phyloP scores from a whole-genome alignment of 2,113 vertebrate species.

The Vanacampus margaritifer region DNA sequence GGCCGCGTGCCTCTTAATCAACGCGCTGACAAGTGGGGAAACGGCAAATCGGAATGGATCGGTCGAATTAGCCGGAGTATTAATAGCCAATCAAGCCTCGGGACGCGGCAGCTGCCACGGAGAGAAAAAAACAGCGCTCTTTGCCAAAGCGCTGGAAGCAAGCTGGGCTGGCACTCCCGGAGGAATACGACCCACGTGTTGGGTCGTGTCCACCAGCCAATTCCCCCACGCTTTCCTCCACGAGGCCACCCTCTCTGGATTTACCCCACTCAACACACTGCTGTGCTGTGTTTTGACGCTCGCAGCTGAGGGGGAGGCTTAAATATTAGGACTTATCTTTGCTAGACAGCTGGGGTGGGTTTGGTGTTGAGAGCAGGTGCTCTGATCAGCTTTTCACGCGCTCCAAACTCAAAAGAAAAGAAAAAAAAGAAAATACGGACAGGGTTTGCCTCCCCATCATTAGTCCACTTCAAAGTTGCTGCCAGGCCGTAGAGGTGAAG shows the following conservation, averaged over 20 bases:
- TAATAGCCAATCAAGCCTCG: slow-evolving; percentile 74
- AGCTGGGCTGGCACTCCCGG: slow-evolving; percentile 59
- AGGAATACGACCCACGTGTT: slow-evolving; percentile 39
- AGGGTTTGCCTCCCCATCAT: slow-evolving; percentile 51
- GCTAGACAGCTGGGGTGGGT: slow-evolving; percentile 58
- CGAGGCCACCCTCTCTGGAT: slow-evolving; percentile 36
- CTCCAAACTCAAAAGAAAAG: neutral
- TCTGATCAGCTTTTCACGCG: neutral
- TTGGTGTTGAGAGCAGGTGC: slow-evolving; percentile 44
- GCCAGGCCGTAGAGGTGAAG: slow-evolving; percentile 63
- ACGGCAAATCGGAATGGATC: slow-evolving; percentile 73
- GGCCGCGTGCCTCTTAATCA: slow-evolving; percentile 71
- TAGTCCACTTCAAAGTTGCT: slow-evolving; percentile 67
- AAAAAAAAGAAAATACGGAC: slow-evolving; percentile 25
- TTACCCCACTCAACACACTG: slow-evolving; percentile 19
- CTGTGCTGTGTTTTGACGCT: slow-evolving; percentile 55
- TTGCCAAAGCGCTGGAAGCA: slow-evolving; percentile 68
- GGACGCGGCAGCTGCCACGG: slow-evolving; percentile 73
- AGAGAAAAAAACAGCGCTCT: slow-evolving; percentile 32
- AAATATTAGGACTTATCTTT: slow-evolving; percentile 65
- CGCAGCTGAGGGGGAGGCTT: slow-evolving; percentile 62
- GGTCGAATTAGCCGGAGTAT: slow-evolving; percentile 75
- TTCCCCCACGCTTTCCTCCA: slow-evolving; percentile 43
- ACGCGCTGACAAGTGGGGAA: slow-evolving; percentile 65
- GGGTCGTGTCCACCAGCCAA: slow-evolving; percentile 56